Evolutionary conservation across 2,888 invertebrate genomes (phyloP).

Genomic region (Drosophila incognita): DNA sequence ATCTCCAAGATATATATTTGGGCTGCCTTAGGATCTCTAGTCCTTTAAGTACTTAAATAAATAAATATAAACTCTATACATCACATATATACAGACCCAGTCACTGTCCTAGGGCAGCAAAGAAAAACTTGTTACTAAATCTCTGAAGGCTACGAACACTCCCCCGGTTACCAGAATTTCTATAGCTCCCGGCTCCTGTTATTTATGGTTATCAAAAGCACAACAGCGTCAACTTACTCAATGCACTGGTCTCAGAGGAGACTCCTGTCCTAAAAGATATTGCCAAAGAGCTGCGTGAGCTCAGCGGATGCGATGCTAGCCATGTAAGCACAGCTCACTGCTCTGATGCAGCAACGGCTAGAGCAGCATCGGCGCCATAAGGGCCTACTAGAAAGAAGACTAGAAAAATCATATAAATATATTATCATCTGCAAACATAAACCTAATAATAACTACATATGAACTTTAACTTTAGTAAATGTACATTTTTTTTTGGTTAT

Average conservation of each 20-base stretch:
- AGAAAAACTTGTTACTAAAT: not conserved
- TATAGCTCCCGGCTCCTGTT: not conserved
- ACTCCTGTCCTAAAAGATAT: conserved; percentile 8
- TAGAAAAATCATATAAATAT: not conserved
- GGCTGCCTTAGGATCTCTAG: too few relatives aligned
- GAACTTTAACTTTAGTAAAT: not conserved
- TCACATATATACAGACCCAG: too few relatives aligned
- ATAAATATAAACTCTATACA: not conserved
- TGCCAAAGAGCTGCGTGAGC: conserved; percentile 6
- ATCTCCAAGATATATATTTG: too few relatives aligned
- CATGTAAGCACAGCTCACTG: conserved; percentile 4
- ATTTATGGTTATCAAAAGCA: not conserved
- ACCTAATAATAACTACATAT: not conserved
- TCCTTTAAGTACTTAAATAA: not conserved
- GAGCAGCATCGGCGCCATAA: not conserved
- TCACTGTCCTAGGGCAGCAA: not conserved
- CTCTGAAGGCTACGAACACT: not conserved
- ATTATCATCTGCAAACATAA: conserved; percentile 5
- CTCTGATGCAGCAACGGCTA: conserved; percentile 8
- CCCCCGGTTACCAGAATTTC: not conserved
- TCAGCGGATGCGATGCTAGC: not conserved
- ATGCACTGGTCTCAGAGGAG: not conserved
- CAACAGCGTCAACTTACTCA: conserved; percentile 4
- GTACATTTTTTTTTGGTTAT: not conserved
- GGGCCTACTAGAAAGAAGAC: conserved; percentile 5